Conservation (phyloP, 2,888 invertebrate genomes). For the Hetaerina titia region DNA sequence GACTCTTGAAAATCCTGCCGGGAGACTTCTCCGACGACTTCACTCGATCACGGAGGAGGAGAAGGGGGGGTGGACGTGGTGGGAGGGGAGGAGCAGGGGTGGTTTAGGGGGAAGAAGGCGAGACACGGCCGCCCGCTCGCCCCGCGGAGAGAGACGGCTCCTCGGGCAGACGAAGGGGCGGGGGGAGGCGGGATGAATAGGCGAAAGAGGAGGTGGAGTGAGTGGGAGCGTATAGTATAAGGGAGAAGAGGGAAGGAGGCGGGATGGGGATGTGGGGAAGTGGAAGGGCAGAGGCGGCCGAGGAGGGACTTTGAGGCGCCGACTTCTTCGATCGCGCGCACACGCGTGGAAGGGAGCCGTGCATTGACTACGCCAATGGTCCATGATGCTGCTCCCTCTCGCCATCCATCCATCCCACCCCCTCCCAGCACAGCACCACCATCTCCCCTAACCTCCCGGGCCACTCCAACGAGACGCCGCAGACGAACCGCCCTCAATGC, state of each 20-base stretch:
- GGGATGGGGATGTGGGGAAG: background rate
- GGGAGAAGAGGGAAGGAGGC: background rate
- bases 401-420: background rate
- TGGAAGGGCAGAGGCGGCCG: background rate
- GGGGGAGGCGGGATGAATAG: background rate
- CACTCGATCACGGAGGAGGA: background rate
- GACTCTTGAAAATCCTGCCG: background rate
- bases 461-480: background rate
- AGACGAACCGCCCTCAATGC: too few relatives aligned
- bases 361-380: conserved; percentile 11
- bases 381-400: background rate
- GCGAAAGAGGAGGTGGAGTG: background rate
- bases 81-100: too few relatives aligned
- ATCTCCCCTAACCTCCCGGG: background rate
- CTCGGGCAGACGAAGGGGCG: background rate
- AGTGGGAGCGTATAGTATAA: background rate
- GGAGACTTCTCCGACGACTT: background rate
- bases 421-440: background rate
- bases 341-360: background rate
- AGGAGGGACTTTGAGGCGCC: background rate
- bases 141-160: background rate
- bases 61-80: too few relatives aligned
- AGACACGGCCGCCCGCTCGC: background rate
- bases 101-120: background rate
- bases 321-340: background rate